Evolutionary conservation across 2,888 invertebrate genomes (phyloP), one percentile per base, ranked within the genome.

Genomic region (Acrobasis suavella): DNA sequence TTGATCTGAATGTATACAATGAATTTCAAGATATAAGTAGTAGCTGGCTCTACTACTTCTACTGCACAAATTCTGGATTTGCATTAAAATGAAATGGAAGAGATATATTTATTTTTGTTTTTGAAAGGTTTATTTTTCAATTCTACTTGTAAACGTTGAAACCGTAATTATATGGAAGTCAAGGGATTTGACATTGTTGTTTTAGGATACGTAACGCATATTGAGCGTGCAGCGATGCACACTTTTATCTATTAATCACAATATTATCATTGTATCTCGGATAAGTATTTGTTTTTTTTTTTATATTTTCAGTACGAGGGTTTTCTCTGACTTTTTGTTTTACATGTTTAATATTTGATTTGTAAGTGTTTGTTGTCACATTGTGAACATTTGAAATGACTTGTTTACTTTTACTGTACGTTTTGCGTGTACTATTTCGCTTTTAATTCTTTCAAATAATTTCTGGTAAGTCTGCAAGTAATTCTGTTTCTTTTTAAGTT

Each of bases 281-380:
- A 16, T 51, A 51, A 60, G 39, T 60, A 52, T 51, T n/a, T n/a
- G n/a, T n/a, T n/a, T 56, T 42, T 50, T 2, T 22, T 56, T 42
- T 38, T 52, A 60, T 64, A 70, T 67, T 74, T 59, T 75, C 65
- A 71, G 80, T 81, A 81, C 77, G 80, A 78, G 67, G 62, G 67
- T 68, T 55, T 37, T 37, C 14, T 49, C 37, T 61, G 52, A 12
- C 39, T 16, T 50, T 59, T 39, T 38, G 39, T 38, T 60, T 71
- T 68, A 68, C 71, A 62, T 61, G 70, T 73, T 72, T 71, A 70
- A 69, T 73, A 72, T 74, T 78, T 77, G 75, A 73, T 70, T 81
- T 83, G 83, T 83, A 83, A 72, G 76, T 79, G 74, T 81, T 81
- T 79, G 72, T 74, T 78, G 67, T 68, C 65, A 72, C 73, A 75